Evolutionary conservation across 2,888 invertebrate species (phyloP), one percentile per base, ranked within the genome.

Genomic region (Serrognathus titanus): DNA sequence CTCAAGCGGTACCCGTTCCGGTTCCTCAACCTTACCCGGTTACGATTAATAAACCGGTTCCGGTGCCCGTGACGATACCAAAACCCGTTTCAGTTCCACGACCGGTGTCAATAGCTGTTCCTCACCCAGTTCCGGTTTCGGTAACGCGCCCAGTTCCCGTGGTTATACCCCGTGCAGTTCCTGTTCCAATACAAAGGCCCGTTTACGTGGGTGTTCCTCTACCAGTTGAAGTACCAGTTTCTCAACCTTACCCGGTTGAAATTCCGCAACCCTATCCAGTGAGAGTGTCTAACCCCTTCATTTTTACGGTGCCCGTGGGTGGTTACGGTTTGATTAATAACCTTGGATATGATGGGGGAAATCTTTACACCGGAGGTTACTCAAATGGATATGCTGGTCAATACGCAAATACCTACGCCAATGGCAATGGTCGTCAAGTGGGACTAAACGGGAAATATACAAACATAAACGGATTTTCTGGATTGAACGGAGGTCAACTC

Each of bases 1-100:
- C 66, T 10, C 67, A 72, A 66, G 57, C 64, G 16, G 64, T 71
- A 1, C 64, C 63, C 16, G 64, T 70, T 12, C 64, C 66, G 31
- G 70, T 74, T n/a, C 71, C 73, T 24, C 70, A 71, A 56, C 72
- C 73, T 9, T 65, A 43, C 11, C 71, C 70, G 45, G 71, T 73
- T 5, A 63, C 68, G 41, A 71, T 74, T 35, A 71, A 69, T 6
- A 63, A 68, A 52, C 73, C 69, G 6, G 70, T 71, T 66, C 71
- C 73, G 50, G 68, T 73, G 13, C 69, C 71, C 45, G 71, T 73
- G 10, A 67, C 69, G 59, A 66, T 73, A 52, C 70, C 70, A 11
- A 70, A 66, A 4, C 72, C 57, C 11, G 43, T 53, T 11, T n/a
- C 69, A 5, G 68, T 70, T 12, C 71, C 73, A 12, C 64, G 67